Evolutionary conservation across 2,888 invertebrate genomes (phyloP).

Genomic region (Ophonus ardosiacus): DNA sequence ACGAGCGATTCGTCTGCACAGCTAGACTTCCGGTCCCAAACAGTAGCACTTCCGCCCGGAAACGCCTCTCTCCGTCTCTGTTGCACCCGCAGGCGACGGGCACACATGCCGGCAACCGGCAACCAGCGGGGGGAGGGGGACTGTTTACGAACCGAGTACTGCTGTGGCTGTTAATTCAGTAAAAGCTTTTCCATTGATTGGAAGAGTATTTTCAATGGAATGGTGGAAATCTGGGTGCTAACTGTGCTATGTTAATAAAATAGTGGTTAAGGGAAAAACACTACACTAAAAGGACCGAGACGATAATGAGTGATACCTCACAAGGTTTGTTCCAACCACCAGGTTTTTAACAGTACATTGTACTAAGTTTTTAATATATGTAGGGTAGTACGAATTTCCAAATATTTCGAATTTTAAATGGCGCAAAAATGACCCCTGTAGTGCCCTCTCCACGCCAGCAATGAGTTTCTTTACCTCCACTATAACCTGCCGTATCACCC

Average conservation of each 20-base stretch:
- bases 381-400: too few species aligned
- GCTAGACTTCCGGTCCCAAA: constrained; percentile 41
- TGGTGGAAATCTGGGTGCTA: constrained; percentile 3
- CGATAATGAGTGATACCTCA: too few species aligned
- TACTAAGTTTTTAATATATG: too few species aligned
- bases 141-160: constrained; percentile 51
- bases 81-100: constrained; percentile 2
- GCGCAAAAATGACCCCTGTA: too few species aligned
- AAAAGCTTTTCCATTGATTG: constrained; percentile 73
- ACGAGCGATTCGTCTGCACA: constrained; percentile 39
- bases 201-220: constrained; percentile 23
- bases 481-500: too few species aligned
- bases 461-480: too few species aligned
- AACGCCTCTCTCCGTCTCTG: constrained; percentile 1
- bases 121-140: not conserved
- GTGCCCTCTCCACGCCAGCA: too few species aligned
- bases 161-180: constrained; percentile 73
- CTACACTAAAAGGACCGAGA: not conserved
- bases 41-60: constrained; percentile 40
- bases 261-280: constrained; percentile 1
- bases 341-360: too few species aligned
- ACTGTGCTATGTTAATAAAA: not conserved
- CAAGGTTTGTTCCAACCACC: too few species aligned
- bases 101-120: not conserved
- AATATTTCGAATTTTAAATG: too few species aligned